Conservation (phyloP, 1,140 invertebrate species). For the Apis laboriosa region DNA sequence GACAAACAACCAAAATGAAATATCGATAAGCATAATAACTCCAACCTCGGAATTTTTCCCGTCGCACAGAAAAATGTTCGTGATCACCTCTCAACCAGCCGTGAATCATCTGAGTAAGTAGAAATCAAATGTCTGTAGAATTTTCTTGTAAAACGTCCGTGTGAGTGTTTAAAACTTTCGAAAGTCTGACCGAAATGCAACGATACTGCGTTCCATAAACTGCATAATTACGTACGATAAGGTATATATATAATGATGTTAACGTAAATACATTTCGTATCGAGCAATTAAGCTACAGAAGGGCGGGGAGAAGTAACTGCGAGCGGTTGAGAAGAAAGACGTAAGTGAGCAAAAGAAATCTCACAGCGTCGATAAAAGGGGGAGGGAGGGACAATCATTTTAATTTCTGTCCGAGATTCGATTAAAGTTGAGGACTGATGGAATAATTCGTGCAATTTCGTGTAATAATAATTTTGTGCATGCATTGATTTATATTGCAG, state of each 20-base stretch:
- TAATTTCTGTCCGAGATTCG: conserved; percentile 5
- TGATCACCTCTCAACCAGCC: conserved; percentile 68
- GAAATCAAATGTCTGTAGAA: neutral
- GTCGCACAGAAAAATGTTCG: conserved; percentile 71
- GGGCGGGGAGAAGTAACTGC: too few species aligned
- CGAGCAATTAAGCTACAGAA: neutral
- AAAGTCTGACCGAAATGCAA: neutral
- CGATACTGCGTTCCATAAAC: neutral
- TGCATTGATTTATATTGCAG: conserved; percentile 66
- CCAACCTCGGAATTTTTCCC: conserved; percentile 68
- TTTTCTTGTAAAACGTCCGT: neutral
- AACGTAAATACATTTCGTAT: neutral
- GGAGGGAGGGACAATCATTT: neutral
- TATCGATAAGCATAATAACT: conserved; percentile 75
- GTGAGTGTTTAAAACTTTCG: neutral
- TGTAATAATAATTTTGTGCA: neutral
- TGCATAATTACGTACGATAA: conserved; percentile 14
- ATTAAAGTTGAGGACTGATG: neutral
- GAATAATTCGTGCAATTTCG: conserved; percentile 11
- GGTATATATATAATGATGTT: neutral
- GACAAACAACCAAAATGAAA: conserved; percentile 66
- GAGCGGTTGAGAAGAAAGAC: neutral
- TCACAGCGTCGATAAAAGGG: neutral
- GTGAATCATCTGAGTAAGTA: conserved; percentile 72
- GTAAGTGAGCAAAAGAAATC: neutral